These are phyloP conservation scores for Drosophila paracracens DNA, from an alignment of 2,888 invertebrate species.

Conservation along the genomic window DNA sequence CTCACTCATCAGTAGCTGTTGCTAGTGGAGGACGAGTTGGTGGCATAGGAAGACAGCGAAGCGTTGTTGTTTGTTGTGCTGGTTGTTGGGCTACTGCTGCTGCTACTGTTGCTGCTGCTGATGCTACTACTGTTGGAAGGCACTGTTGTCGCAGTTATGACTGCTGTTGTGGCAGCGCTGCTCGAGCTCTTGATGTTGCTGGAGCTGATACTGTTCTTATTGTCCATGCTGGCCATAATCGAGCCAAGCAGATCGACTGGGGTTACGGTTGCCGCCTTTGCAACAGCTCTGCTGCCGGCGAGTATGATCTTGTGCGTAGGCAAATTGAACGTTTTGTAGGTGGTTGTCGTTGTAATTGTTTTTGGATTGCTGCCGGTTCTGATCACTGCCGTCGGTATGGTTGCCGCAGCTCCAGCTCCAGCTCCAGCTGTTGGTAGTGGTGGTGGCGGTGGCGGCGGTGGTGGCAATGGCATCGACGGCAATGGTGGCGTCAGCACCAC, in stretches of 20 bases:
- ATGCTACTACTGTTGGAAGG: conserved; percentile 1
- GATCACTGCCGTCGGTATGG: conserved; percentile 4
- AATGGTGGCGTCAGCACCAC: conserved; percentile 58
- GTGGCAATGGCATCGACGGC: conserved; percentile 64
- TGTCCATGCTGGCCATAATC: conserved; percentile 85
- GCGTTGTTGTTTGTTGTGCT: conserved; percentile 33
- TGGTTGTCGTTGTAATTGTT: conserved; percentile 34
- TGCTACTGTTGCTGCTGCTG: conserved; percentile 9
- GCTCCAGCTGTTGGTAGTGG: conserved; percentile 41
- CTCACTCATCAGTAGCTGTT: conserved; percentile 61
- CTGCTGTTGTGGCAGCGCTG: conserved; percentile 21
- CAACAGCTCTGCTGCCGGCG: conserved; percentile 48
- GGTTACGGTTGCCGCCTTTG: conserved; percentile 50
- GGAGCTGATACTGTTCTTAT: conserved; percentile 69
- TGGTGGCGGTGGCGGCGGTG: conserved; percentile 74
- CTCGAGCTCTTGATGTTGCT: conserved; percentile 36
- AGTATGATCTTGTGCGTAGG: conserved; percentile 71
- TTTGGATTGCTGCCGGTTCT: conserved; percentile 24
- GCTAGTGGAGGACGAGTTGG: conserved; percentile 40
- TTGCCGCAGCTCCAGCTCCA: conserved; percentile 15
- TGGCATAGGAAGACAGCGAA: conserved; percentile 57
- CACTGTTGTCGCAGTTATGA: conserved; percentile 15
- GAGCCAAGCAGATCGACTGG: conserved; percentile 84
- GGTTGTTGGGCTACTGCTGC: conserved; percentile 36
- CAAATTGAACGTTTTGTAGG: conserved; percentile 72